Conservation (phyloP, 1,140 invertebrate species). For the Euura saliciscinereae region DNA sequence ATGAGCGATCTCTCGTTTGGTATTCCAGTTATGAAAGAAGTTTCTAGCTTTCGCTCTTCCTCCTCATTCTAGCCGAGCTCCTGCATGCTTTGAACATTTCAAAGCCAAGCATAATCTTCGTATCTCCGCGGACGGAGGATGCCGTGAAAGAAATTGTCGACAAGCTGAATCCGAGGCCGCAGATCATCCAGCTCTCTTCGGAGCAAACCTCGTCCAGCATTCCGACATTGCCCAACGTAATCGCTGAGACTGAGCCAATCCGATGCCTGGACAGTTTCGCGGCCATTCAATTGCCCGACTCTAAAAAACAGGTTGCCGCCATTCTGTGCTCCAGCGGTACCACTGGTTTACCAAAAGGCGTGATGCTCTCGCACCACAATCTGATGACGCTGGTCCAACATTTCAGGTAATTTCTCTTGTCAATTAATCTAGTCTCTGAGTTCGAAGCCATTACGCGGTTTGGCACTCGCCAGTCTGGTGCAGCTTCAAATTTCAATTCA, state of each 20-base stretch:
- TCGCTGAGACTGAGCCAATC: constrained; percentile 27
- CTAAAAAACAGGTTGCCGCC: constrained; percentile 42
- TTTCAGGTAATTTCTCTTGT: constrained; percentile 56
- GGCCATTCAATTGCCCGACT: constrained; percentile 27
- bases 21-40: no score
- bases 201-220: constrained; percentile 31
- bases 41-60: no score
- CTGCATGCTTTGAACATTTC: constrained; percentile 67
- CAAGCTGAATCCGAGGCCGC: constrained; percentile 54
- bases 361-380: constrained; percentile 79
- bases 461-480: no score
- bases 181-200: constrained; percentile 57
- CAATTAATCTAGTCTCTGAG: no score
- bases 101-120: constrained; percentile 72
- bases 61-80: constrained; percentile 62
- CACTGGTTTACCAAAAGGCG: constrained; percentile 86
- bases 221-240: constrained; percentile 31
- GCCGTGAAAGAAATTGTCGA: constrained; percentile 51
- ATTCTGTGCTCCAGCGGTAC: constrained; percentile 74
- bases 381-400: constrained; percentile 58
- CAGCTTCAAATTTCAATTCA: no score
- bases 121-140: constrained; percentile 62
- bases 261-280: constrained; percentile 27
- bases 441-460: no score
- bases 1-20: not conserved